These are phyloP conservation scores for Choristoneura rosaceana DNA, from an alignment of 2,888 invertebrate species.

Conservation along the genomic window DNA sequence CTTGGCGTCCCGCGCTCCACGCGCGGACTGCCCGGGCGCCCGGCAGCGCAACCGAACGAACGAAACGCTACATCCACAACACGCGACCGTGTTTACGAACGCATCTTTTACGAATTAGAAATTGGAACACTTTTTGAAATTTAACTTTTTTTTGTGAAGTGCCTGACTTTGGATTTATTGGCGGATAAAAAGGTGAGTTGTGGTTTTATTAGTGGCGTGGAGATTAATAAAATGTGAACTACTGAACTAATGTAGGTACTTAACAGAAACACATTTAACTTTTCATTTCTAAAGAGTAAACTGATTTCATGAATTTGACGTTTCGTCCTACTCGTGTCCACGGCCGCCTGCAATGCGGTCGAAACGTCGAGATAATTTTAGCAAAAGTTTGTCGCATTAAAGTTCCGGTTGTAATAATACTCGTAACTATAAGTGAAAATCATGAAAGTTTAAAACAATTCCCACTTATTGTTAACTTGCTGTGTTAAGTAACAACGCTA, in stretches of 20 bases:
- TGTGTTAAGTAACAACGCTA: no score
- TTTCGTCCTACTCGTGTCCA: no score
- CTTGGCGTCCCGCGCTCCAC: conserved; percentile 56
- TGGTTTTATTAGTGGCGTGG: not conserved
- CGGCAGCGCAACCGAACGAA: conserved; percentile 82
- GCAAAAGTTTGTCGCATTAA: no score
- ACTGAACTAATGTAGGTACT: not conserved
- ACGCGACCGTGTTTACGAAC: conserved; percentile 77
- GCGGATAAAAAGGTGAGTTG: conserved; percentile 54
- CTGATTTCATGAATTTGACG: no score
- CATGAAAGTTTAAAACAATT: no score
- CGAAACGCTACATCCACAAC: conserved; percentile 67
- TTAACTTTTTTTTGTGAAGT: conserved; percentile 54
- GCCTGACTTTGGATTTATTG: conserved; percentile 62
- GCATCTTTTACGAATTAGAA: conserved; percentile 51
- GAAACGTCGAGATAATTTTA: no score
- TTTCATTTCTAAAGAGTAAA: no score
- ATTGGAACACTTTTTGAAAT: conserved; percentile 46
- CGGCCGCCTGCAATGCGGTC: no score
- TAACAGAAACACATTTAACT: not conserved
- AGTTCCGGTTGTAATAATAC: no score
- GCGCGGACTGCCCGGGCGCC: conserved; percentile 76
- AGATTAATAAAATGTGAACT: not conserved
- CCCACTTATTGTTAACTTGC: no score
- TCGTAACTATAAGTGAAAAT: no score